Base-by-base conservation (phyloP, 2,797 vertebrate genomes). In the Silurus aristotelis region DNA sequence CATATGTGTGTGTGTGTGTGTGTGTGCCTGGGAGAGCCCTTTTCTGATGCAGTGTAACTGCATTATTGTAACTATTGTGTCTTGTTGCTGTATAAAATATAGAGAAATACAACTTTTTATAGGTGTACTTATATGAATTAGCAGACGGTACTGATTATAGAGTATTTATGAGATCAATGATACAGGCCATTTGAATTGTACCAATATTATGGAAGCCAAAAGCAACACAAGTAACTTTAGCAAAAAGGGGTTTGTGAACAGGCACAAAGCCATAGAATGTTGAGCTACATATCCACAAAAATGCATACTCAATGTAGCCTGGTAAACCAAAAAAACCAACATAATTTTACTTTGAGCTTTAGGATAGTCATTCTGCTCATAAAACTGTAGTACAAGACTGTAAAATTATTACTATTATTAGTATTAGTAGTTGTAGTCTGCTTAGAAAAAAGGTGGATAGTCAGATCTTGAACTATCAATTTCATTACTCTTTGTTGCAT, bases 221-320 rank as follows among this genome's bases (percentile, higher is more conserved):
- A 78, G 70, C 80, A 76, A 76, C 83, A 84, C 17, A 79, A 86
- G 75, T 83, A 86, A 85, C 72, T 83, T 89, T 70, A 86, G 77
- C 52, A 58, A 56, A 76, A 76, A 58, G 73, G 27, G 25, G 43
- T 82, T 86, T 86, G 83, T 67, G 83, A 76, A 76, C n/a, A 46
- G 70, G 68, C 60, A 75, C 71, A 87, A 86, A 71, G 73, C 73
- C 73, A 76, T 58, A 58, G 70, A 79, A 31, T 80, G 68, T 67
- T 56, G 72, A 82, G 80, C 58, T 72, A 80, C 61, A 52, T 25
- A 27, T 68, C 71, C 70, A 82, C 52, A 81, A 48, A 76, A 58
- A 76, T 58, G 8, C 73, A 58, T 20, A 31, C 15, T 58, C 72
- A 56, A 56, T 75, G 72, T 27, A 27, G 72, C 3, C 73, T 58